These are phyloP conservation scores for Erebia epiphron DNA, from an alignment of 2,888 invertebrate genomes.

Conservation along the genomic window DNA sequence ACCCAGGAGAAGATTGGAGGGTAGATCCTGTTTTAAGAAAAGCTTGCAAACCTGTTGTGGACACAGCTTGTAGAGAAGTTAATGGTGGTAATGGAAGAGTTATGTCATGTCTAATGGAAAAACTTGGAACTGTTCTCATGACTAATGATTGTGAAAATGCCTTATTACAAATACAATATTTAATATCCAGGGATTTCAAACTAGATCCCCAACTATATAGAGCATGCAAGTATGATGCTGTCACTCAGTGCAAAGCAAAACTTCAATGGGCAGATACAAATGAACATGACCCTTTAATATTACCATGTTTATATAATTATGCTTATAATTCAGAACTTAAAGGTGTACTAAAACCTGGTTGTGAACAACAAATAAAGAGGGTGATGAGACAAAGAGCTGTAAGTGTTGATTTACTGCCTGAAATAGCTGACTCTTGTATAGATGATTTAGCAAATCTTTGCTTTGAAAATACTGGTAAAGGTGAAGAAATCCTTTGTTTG, in stretches of 20 bases:
- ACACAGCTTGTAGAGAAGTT: conserved; percentile 88
- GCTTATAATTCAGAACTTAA: conserved; percentile 81
- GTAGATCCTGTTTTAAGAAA: conserved; percentile 95
- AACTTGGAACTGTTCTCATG: conserved; percentile 93
- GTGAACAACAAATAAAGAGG: conserved; percentile 91
- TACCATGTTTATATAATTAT: conserved; percentile 95
- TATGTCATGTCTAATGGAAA: conserved; percentile 97
- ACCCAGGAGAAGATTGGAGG: conserved; percentile 97
- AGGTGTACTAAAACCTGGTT: conserved; percentile 82
- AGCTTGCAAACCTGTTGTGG: conserved; percentile 93
- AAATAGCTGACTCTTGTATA: conserved; percentile 95
- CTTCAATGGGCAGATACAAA: conserved; percentile 88
- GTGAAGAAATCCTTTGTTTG: conserved; percentile 96
- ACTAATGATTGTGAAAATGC: conserved; percentile 94
- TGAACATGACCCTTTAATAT: conserved; percentile 89
- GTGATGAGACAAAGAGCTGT: conserved; percentile 97
- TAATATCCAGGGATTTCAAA: conserved; percentile 97
- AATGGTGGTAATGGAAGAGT: conserved; percentile 91
- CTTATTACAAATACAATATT: conserved; percentile 97
- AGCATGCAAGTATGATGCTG: conserved; percentile 94
- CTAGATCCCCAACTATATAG: conserved; percentile 94
- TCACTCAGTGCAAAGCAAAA: conserved; percentile 90
- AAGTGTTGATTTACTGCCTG: conserved; percentile 96
- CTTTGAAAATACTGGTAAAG: conserved; percentile 91
- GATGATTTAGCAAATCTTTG: conserved; percentile 93